These are phyloP conservation scores for Microtus ochrogaster DNA, from an alignment of 2,113 vertebrate genomes.

Conservation along the genomic window DNA sequence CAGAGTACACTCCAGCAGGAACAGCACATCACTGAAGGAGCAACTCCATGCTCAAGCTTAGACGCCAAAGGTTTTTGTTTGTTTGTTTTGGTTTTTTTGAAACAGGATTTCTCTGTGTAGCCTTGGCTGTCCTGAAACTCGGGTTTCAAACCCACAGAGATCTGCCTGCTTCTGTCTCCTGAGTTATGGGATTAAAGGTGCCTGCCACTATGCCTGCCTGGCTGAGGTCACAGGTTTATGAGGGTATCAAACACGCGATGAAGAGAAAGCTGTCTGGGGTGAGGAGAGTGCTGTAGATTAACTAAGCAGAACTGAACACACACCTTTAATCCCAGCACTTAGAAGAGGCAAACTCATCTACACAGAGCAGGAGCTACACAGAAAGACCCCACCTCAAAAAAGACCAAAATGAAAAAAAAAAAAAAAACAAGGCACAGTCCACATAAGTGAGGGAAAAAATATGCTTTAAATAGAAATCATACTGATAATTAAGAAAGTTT, in stretches of 20 bases:
- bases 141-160: not conserved
- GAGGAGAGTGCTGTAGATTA: not conserved
- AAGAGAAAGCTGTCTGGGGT: not conserved
- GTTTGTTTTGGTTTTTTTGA: not conserved
- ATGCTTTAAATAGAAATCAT: conserved; percentile 4
- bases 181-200: not conserved
- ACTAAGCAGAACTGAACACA: not conserved
- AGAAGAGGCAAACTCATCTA: not conserved
- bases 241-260: not conserved
- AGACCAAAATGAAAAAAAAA: not conserved
- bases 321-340: not conserved
- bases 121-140: not conserved
- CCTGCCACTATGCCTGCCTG: too few species aligned
- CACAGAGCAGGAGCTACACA: not conserved
- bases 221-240: not conserved
- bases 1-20: not conserved
- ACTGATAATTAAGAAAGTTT: not conserved
- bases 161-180: not conserved
- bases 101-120: not conserved
- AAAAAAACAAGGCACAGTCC: not conserved
- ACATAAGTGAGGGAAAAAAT: not conserved
- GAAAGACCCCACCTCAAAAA: not conserved
- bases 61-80: not conserved
- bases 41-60: not conserved
- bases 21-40: not conserved